Evolutionary conservation across 2,888 invertebrate species (phyloP), one percentile per base, ranked within the genome.

Genomic region (Rhopalosiphum nymphaeae): DNA sequence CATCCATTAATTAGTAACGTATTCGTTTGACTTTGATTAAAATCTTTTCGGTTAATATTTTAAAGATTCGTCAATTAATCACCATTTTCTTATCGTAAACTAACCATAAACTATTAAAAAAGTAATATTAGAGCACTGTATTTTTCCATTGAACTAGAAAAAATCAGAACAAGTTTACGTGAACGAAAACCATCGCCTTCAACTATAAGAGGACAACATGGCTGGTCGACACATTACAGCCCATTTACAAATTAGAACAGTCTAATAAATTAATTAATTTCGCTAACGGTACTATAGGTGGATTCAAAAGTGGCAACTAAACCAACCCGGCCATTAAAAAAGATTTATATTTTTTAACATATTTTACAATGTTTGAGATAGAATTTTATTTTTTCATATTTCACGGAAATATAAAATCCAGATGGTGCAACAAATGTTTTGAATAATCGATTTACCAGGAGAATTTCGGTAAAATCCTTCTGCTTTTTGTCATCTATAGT

Each of bases 241-340:
- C 92, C 87, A 67, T 92, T 67, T 87, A 92, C 67, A 87, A 92
- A 92, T 92, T 92, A 92, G 87, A 87, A 87, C 49, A 61, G 36
- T 85, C 29, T 84, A 44, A 57, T 91, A 85, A 91, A 91, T 85
- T 91, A 90, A 90, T 78, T 90, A 78, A 57, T 91, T 85, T 57
- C 25, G 13, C 53, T 44, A 85, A 85, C 84, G 84, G 44, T 10
- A 5, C 56, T 84, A 85, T 91, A 56, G 85, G 46, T 46, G 44
- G 3, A 44, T 91, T 91, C 29, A 29, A 84, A 67, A 84, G 53
- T 56, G 53, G 53, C 56, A 29, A 84, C 91, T 56, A 42, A 56
- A 91, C 84, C 53, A 53, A 42, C 5, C 53, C 42, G 29, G 56
- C 56, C 91, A 85, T 91, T 21, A 84, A 91, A 90, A 91, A 84